Evolutionary conservation across 2,888 invertebrate species (phyloP), one percentile per base, ranked within the genome.

Genomic region (Protodeltote pygarga): DNA sequence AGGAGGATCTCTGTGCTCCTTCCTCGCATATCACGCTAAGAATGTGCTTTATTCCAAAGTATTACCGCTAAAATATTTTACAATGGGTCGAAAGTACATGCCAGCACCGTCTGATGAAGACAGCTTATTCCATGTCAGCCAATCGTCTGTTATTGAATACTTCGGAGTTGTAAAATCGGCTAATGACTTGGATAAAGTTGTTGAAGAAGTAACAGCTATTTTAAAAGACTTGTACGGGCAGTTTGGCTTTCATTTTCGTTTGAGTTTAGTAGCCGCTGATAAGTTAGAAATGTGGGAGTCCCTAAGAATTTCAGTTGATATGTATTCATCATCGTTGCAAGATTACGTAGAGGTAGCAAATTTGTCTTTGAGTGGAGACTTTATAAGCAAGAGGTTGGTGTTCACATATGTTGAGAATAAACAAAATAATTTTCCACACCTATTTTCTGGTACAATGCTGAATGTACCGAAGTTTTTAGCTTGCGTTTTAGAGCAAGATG

Each of bases 371-470:
- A 95, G 94, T 70, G 94, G 94, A 5, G 94, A 95, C 69, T 97
- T 94, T 75, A 93, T 97, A 16, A 96, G 96, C 65, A 96, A 97
- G 80, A 93, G 97, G 46, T 87, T 98, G 28, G 87, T 96, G 71
- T 95, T 96, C 55, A 94, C 93, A 25, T 95, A 94, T 74, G 89
- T 90, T 15, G 93, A 94, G 25, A 87, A 93, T 5, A 94, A 94
- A 52, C 84, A 93, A 24, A 83, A 83, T 20, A 89, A 92, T 28
- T 97, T 95, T 77, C 93, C 95, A 5, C 93, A 94, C 70, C 78
- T 97, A 20, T 87, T 97, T 47, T 94, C 95, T 5, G 97, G 97
- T 9, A 95, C 94, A 13, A 83, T 96, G 25, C 75, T 97, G 9
- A 95, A 95, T 82, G 93, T 96, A n/a, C 95, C 96, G 0, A 94